A percentile compares a stretch with the other conserved stretches of the same genome.
Evolutionary conservation across 2,797 vertebrate species (phyloP).

Genomic region (Chelonia mydas): DNA sequence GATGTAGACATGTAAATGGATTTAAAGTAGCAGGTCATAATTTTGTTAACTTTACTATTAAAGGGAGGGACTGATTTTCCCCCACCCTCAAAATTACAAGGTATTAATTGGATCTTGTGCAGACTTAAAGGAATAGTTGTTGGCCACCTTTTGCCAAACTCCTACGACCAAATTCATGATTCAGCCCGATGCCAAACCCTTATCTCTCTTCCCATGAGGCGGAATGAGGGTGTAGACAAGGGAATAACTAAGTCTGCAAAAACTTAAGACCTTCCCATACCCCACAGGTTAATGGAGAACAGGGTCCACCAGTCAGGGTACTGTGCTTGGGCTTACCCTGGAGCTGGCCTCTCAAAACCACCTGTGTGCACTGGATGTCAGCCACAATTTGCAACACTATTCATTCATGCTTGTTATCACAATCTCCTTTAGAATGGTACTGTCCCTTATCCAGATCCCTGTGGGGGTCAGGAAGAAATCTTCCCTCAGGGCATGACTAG

Average conservation of each 20-base stretch:
- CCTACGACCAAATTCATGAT: background rate
- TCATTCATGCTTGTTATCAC: background rate
- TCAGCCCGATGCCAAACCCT: background rate
- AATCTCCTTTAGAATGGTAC: background rate
- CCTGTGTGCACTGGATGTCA: background rate
- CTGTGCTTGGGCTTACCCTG: background rate
- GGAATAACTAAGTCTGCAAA: background rate
- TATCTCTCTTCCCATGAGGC: background rate
- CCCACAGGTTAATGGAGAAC: fast-evolving
- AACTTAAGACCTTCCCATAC: background rate
- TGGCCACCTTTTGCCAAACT: background rate
- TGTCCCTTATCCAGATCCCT: background rate
- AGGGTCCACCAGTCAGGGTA: background rate
- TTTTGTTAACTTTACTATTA: background rate
- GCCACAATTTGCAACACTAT: background rate
- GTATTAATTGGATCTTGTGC: background rate
- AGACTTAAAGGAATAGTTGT: background rate
- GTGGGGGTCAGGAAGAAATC: background rate
- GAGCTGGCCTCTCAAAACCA: background rate
- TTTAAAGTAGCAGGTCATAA: background rate
- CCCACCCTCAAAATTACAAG: background rate
- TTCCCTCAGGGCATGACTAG: background rate
- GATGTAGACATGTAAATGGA: background rate
- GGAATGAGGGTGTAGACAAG: too few species aligned
- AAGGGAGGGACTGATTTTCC: fast-evolving